A percentile compares a stretch with the other conserved stretches of the same genome.
Conservation (phyloP, 2,113 vertebrate genomes). For the Gymnocephalus cernua region DNA sequence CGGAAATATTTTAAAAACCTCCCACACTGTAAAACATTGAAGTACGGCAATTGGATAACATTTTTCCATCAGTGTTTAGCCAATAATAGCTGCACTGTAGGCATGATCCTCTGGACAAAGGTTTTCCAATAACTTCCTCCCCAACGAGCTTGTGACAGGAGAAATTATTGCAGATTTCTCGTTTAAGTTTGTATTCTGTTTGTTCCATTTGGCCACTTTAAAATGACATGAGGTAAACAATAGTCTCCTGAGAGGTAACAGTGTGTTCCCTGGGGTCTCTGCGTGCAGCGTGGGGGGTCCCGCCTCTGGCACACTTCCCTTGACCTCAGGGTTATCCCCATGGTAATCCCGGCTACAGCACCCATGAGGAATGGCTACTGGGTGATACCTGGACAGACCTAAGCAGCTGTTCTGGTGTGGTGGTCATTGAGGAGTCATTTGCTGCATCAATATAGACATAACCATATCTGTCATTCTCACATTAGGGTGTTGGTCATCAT, state of each 20-base stretch:
- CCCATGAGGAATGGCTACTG: constrained; percentile 74
- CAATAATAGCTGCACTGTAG: background rate
- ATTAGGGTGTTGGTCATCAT: constrained; percentile 14
- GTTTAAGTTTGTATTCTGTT: constrained; percentile 25
- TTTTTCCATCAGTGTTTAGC: background rate
- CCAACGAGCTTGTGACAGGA: background rate
- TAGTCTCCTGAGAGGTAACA: constrained; percentile 50
- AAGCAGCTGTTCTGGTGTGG: constrained; percentile 19
- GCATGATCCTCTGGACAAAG: background rate
- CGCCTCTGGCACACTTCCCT: constrained; percentile 77
- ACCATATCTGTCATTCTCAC: background rate
- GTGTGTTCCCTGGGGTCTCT: constrained; percentile 34
- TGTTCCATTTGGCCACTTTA: constrained; percentile 24
- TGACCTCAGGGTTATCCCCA: constrained; percentile 82
- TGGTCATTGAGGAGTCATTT: constrained; percentile 13
- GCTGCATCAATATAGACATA: background rate
- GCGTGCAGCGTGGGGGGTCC: constrained; percentile 74
- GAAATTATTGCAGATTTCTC: background rate
- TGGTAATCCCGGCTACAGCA: constrained; percentile 75
- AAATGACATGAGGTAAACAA: constrained; percentile 63
- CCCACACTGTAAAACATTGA: background rate
- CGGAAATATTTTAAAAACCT: background rate
- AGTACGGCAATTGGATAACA: background rate
- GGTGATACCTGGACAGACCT: constrained; percentile 57
- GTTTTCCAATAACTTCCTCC: background rate